Conservation (phyloP, 2,113 vertebrate genomes). For the Regulus satrapa region DNA sequence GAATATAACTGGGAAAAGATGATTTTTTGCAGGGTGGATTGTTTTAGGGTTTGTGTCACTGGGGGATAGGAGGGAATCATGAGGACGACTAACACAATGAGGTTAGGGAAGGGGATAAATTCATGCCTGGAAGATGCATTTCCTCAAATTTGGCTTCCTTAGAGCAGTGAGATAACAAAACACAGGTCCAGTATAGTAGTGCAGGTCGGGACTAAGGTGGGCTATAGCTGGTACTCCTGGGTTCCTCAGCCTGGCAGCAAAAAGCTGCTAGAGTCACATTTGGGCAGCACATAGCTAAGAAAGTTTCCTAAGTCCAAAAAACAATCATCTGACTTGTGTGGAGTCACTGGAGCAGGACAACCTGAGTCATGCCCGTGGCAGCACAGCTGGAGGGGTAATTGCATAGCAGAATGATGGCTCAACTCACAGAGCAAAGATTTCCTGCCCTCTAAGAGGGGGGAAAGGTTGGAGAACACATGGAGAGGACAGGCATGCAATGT, state of each 20-base stretch:
- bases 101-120: not conserved
- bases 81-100: not conserved
- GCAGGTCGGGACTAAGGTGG: not conserved
- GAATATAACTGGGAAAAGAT: not conserved
- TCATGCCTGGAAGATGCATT: not conserved
- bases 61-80: not conserved
- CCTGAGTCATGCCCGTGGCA: not conserved
- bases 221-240: not conserved
- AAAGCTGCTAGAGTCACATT: not conserved
- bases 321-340: not conserved
- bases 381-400: not conserved
- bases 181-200: not conserved
- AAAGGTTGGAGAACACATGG: not conserved
- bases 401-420: not conserved
- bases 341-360: not conserved
- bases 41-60: not conserved
- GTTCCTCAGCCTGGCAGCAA: not conserved
- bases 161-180: not conserved
- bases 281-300: not conserved
- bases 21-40: accelerated
- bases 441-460: not conserved
- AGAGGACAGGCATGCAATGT: not conserved
- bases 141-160: not conserved
- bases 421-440: not conserved
- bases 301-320: not conserved